Evolutionary conservation across 2,888 invertebrate genomes (phyloP), one percentile per base, ranked within the genome.

Genomic region (Drosophila paranaensis): DNA sequence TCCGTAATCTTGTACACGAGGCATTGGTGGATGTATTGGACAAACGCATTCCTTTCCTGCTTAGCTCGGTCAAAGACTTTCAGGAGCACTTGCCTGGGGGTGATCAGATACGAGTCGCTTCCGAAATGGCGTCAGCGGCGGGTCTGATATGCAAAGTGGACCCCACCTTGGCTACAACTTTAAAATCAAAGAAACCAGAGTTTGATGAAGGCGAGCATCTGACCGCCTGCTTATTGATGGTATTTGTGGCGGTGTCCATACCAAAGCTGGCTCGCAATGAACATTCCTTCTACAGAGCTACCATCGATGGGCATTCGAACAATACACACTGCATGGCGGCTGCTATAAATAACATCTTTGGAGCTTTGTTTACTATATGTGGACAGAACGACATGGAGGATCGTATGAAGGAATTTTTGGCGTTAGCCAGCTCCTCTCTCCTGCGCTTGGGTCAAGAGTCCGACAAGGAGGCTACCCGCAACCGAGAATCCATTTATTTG

Each of bases 311-410:
- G 0, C 99, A 99, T 91, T 96, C 97, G n/a, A 99, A 99, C 93
- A 99, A 99, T 92, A 98, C 98, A 72, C 99, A 99, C 92, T 99
- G 99, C 91, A 97, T 99, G 95, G 98, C 99, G 1, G 95, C 97
- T 50, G 98, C 99, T 0, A 97, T 99, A 43, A 98, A 98, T 91
- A 97, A 97, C 84, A 97, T 99, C 74, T 99, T 99, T 90, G 98
- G 98, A 20, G 99, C 99, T 2, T 93, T 99, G 60, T 99, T 99
- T 90, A 98, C 98, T 2, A 97, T 99, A 81, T 98, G 98, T 91
- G 98, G 97, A 0, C 97, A 97, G 91, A 97, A 97, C 33, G 99
- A 99, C 91, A 98, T 99, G 76, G 98, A 98, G 91, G 98, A 98
- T 91, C 95, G 99, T 61, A 97, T 99, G 96, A 99, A 99, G 91